These are phyloP conservation scores for Helicorthomorpha holstii DNA, from an alignment of 1,140 invertebrate genomes.

Conservation along the genomic window DNA sequence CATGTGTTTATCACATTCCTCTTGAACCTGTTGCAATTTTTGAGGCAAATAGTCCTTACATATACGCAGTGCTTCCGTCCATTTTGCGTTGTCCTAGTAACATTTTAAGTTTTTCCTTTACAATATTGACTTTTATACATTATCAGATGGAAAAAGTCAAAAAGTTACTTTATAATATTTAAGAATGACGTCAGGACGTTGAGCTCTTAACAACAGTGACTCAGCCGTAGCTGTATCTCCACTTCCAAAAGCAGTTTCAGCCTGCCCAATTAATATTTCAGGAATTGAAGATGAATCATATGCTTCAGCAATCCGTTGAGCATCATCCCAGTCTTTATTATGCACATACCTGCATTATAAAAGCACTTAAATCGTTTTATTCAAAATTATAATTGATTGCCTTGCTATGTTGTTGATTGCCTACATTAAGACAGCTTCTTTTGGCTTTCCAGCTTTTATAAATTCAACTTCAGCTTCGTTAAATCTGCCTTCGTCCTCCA, in stretches of 20 bases:
- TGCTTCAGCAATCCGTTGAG: slow-evolving; percentile 67
- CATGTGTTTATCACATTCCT: slow-evolving; percentile 33
- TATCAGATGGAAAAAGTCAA: not conserved
- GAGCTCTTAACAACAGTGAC: slow-evolving; percentile 69
- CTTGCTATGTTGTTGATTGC: no score
- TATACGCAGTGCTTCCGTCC: slow-evolving; percentile 84
- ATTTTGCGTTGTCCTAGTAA: slow-evolving; percentile 59
- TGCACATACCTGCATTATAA: slow-evolving; percentile 74
- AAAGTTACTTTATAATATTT: slow-evolving; percentile 60
- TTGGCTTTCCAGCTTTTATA: slow-evolving; percentile 67
- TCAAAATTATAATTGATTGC: not conserved
- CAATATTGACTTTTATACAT: no score
- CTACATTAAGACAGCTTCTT: slow-evolving; percentile 86
- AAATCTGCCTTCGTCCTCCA: slow-evolving; percentile 79
- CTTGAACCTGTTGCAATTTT: slow-evolving; percentile 49
- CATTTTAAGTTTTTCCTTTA: no score
- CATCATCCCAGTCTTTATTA: slow-evolving; percentile 68
- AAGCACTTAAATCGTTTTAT: not conserved
- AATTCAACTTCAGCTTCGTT: slow-evolving; percentile 81
- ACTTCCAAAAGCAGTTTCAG: slow-evolving; percentile 52
- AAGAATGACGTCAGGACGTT: slow-evolving; percentile 79
- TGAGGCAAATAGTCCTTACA: slow-evolving; percentile 86
- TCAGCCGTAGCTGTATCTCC: slow-evolving; percentile 66
- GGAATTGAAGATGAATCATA: slow-evolving; percentile 61
- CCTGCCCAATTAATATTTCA: slow-evolving; percentile 76